Base-by-base conservation (phyloP, 2,888 invertebrate genomes). In the Cryptus viduatorius region DNA sequence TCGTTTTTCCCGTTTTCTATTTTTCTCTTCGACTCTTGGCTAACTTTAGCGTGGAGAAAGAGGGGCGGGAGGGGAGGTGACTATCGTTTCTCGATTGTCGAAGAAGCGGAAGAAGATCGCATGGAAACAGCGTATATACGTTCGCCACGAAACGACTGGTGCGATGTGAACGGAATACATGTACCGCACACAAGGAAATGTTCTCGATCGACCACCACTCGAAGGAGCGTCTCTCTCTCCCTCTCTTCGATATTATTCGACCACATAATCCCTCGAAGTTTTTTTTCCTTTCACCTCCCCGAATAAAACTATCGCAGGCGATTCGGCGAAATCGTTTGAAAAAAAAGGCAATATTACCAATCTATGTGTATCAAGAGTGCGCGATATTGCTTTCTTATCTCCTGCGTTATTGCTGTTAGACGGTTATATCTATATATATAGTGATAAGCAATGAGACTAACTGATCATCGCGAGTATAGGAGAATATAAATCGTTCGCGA, bases 211-310 rank as follows among this genome's bases (percentile, higher is more conserved):
- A 69, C 78, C 29, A 64, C 53, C 56, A 46, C 67, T 81, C 79
- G 79, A 84, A 80, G 82, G 85, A 86, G 31, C 24, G 59, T 14
- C 48, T 48, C 48, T 48, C 12, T 48, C 14, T 48, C 14, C 4
- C 59, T 61, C 59, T 31, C 87, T 84, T 82, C 86, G 85, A 89
- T 89, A 87, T 89, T 89, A 89, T 89, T 88, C 88, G 87, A 89
- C 87, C 87, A 88, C 88, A 88, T 88, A 87, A 88, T 89, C 87
- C 84, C 73, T 82, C 79, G 72, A 37, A 37, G 4, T 37, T 37
- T 37, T 37, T 37, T 37, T 37, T 37, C 68, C 59, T 31, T 61
- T 77, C 77, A 42, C 24, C 85, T 37, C 86, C 50, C 65, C 44
- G 68, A 48, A 75, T 68, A 53, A 69, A 84, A 79, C 77, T 73